Percentiles rank a stretch among this genome's conserved stretches.
phyloP scores from a whole-genome alignment of 1,140 invertebrate species.

The Maniola jurtina region DNA sequence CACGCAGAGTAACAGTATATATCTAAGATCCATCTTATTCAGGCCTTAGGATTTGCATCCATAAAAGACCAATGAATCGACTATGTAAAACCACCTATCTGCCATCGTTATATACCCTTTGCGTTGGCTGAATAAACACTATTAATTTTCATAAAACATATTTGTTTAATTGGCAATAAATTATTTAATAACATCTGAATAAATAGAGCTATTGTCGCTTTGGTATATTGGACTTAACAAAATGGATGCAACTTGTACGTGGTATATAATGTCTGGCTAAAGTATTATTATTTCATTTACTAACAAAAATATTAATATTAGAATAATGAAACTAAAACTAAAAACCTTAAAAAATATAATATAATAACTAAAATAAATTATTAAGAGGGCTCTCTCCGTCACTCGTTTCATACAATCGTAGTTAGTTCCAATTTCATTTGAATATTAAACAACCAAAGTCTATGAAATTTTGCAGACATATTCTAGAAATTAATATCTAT shows the following conservation, averaged over 20 bases:
- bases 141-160: conserved; percentile 20
- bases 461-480: too few relatives aligned
- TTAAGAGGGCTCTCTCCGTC: too few relatives aligned
- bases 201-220: conserved; percentile 2
- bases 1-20: neutral
- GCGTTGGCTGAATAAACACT: conserved; percentile 3
- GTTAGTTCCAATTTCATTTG: too few relatives aligned
- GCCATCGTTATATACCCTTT: conserved; percentile 11
- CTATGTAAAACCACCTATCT: neutral
- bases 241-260: neutral
- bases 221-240: neutral
- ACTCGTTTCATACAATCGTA: too few relatives aligned
- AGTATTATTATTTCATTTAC: too few relatives aligned
- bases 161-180: conserved; percentile 28
- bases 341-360: too few relatives aligned
- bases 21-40: neutral
- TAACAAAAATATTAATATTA: too few relatives aligned
- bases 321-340: too few relatives aligned
- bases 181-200: conserved; percentile 12
- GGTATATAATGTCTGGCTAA: too few relatives aligned
- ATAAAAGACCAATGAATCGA: neutral
- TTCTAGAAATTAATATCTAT: too few relatives aligned
- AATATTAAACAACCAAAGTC: too few relatives aligned
- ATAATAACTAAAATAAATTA: too few relatives aligned
- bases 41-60: neutral